These are phyloP conservation scores for Molothrus aeneus DNA, from an alignment of 2,797 vertebrate species.

Conservation along the genomic window DNA sequence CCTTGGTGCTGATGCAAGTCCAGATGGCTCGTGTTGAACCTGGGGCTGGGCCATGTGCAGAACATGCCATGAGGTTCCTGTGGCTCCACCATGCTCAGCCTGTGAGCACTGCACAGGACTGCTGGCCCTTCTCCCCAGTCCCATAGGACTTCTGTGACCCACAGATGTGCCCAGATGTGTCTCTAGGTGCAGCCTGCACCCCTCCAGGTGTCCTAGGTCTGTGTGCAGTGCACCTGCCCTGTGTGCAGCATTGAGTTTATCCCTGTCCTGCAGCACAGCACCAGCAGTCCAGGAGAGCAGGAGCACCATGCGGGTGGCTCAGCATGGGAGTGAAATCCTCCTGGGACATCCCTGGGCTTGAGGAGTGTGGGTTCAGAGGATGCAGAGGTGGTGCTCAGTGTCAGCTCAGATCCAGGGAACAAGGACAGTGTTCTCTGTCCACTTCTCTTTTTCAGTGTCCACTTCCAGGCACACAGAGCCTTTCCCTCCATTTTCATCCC, in stretches of 20 bases:
- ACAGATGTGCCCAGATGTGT: background rate
- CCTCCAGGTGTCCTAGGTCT: background rate
- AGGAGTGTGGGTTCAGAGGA: background rate
- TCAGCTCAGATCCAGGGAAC: background rate
- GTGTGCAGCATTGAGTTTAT: background rate
- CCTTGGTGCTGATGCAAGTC: constrained; percentile 58
- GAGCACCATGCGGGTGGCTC: rapidly evolving
- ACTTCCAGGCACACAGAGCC: background rate
- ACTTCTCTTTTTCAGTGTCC: background rate
- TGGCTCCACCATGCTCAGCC: background rate
- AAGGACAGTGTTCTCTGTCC: background rate
- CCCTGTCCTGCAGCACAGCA: background rate
- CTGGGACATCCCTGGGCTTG: background rate
- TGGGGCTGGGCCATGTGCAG: constrained; percentile 35
- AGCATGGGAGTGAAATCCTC: rapidly evolving
- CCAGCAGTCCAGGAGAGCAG: background rate
- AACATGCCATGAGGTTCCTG: constrained; percentile 51
- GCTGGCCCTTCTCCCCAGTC: background rate
- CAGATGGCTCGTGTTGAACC: constrained; percentile 57
- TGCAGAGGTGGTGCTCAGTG: background rate
- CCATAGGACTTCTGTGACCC: background rate
- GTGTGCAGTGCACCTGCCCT: background rate
- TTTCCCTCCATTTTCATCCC: background rate
- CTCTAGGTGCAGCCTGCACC: background rate
- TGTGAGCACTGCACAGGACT: background rate